Conservation (phyloP, 2,797 vertebrate species). For the Catamblyrhynchus diadema region DNA sequence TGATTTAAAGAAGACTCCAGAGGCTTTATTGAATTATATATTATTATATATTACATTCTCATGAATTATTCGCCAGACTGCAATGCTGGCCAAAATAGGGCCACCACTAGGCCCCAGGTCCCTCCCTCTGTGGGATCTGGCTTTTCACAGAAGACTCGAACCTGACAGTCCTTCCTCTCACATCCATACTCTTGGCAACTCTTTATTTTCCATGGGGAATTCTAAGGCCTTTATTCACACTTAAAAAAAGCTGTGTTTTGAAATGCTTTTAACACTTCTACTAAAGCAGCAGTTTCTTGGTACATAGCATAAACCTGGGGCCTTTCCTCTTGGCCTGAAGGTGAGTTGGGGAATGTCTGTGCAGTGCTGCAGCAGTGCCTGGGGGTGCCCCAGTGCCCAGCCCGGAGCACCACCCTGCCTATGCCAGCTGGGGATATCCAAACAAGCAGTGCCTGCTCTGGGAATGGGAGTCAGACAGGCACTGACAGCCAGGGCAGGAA, state of each 20-base stretch:
- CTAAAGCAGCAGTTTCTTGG: neutral
- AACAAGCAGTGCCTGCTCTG: neutral
- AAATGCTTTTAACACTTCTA: neutral
- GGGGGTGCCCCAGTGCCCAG: neutral
- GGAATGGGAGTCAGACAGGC: neutral
- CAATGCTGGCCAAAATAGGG: neutral
- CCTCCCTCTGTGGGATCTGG: neutral
- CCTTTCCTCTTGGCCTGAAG: neutral
- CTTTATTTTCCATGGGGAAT: neutral
- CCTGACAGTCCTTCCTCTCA: neutral
- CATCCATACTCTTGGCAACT: neutral
- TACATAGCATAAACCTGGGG: fast-evolving
- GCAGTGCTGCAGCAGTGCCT: neutral
- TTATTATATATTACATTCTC: neutral
- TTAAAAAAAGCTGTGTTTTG: neutral
- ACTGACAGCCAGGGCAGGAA: neutral
- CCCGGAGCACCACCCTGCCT: neutral
- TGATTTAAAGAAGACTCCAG: constrained; percentile 23
- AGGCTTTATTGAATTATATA: neutral
- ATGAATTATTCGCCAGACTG: neutral
- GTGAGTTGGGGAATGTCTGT: neutral
- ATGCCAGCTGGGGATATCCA: neutral
- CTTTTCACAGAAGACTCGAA: neutral
- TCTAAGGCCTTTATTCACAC: neutral
- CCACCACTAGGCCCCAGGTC: neutral